Evolutionary conservation across 30 jellyfish, hydroid and myxozoan species (phyloP).

Genomic region (Aurelia sp.): DNA sequence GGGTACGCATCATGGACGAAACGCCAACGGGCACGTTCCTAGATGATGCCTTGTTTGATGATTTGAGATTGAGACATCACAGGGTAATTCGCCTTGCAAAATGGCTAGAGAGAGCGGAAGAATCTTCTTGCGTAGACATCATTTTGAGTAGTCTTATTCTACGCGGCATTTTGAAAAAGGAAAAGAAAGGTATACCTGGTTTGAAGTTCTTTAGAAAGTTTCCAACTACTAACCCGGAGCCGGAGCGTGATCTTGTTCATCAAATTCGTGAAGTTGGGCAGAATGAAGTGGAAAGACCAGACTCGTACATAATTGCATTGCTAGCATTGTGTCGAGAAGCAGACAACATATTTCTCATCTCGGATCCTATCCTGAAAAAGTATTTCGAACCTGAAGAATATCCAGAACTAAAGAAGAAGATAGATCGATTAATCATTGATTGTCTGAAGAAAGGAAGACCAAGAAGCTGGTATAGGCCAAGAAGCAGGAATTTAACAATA

Average conservation of each 20-base stretch:
- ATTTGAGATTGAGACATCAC: slow-evolving; percentile 74
- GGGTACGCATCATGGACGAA: slow-evolving; percentile 78
- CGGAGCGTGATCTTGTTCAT: slow-evolving; percentile 84
- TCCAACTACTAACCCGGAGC: slow-evolving; percentile 98
- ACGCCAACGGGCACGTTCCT: slow-evolving; percentile 72
- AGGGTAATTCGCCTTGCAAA: slow-evolving; percentile 79
- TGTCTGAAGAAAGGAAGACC: slow-evolving; percentile 60
- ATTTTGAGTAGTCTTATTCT: slow-evolving; percentile 82
- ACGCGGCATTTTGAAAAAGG: slow-evolving; percentile 88
- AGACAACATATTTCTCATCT: slow-evolving; percentile 88
- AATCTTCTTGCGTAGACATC: slow-evolving; percentile 88
- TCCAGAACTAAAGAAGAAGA: slow-evolving; percentile 74
- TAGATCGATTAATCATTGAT: slow-evolving; percentile 67
- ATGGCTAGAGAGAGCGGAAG: slow-evolving; percentile 95
- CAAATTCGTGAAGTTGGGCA: slow-evolving; percentile 80
- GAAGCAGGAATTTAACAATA: slow-evolving; percentile 56
- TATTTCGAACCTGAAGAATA: slow-evolving; percentile 82
- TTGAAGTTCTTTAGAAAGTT: slow-evolving; percentile 80
- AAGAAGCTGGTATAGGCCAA: slow-evolving; percentile 77
- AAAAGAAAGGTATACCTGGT: slow-evolving; percentile 93
- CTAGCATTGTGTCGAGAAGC: slow-evolving; percentile 92
- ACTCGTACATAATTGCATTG: slow-evolving; percentile 88
- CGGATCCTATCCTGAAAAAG: slow-evolving; percentile 95
- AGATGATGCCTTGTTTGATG: slow-evolving; percentile 89
- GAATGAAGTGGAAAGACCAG: slow-evolving; percentile 63